Evolutionary conservation across 2,797 vertebrate species (phyloP), one percentile per base, ranked within the genome.

Genomic region (Valencia hispanica): DNA sequence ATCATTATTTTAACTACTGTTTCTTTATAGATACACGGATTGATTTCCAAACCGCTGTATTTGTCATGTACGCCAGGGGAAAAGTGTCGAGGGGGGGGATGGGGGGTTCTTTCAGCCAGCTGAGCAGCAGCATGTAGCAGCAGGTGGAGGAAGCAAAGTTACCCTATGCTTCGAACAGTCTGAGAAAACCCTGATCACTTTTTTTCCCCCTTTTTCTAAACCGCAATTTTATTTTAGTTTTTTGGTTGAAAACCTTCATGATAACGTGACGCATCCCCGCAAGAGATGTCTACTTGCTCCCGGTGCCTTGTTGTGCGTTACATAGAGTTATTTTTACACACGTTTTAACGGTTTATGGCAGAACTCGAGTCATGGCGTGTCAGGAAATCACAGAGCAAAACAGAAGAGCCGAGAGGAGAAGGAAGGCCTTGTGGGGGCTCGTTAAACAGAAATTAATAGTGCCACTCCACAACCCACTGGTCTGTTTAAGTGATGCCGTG

Each of bases 401-500:
- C 88, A 66, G 78, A 73, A 68, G 41, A 85, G 72, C 74, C 36
- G 80, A 86, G 77, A 79, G 63, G 61, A 63, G 80, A 84, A 87
- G 78, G 80, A 84, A 87, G 78, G 87, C 2, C 91, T 92, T 88
- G 66, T 57, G 74, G 92, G 92, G 91, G 78, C 89, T 93, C 89
- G 88, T 94, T 93, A 92, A 92, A 84, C 88, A 75, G 81, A 89
- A 91, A 88, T 91, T 90, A 90, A 86, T 89, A 72, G 75, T 75
- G 65, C 34, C 53, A 81, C 90, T 72, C 55, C 53, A 51, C 71
- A 82, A 85, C 79, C 88, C 34, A 71, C 88, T 80, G 84, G 75
- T 84, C 89, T 88, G 80, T 79, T n/a, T 68, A 79, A 78, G 41
- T 59, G 53, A 77, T 68, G 36, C 73, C 74, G 9, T n/a, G 14